Evolutionary conservation across 2,113 vertebrate genomes (phyloP), one percentile per base, ranked within the genome.

Genomic region (Dendropsophus ebraccatus): DNA sequence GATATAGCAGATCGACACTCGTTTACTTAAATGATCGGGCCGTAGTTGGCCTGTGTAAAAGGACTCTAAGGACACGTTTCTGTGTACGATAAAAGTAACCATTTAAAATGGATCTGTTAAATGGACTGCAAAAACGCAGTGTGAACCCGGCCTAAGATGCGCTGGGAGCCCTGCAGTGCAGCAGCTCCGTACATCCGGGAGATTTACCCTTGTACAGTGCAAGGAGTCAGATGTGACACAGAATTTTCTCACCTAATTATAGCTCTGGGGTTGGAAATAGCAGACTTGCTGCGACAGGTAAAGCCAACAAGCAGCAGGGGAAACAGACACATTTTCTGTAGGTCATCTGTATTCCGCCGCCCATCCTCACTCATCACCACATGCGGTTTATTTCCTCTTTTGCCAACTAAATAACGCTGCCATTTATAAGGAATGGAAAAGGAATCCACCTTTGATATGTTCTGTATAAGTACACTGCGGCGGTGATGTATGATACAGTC

Each of bases 221-320:
- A 2, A 56, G 76, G 50, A 78, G 76, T 58, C 75, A 75, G 50
- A 75, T 75, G 45, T 49, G 47, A 25, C n/a, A 17, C 65, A 41
- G 50, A 45, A 74, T 52, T 58, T 74, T 74, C 82, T 41, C 67
- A 83, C 30, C 67, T 83, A 83, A 83, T 83, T 83, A 83, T 52
- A 83, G 69, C 82, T 83, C 32, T 74, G 52, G 69, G 82, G 82
- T 30, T 69, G 74, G n/a, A 83, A 83, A 83, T 83, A 83, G 82
- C 82, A 56, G 41, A 74, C 82, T 37, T 70, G 82, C 70, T 83
- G 30, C 17, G 52, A 58, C 69, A 83, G 69, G 82, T 74, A 83
- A 73, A 73, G 37, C 56, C 23, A 73, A 37, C n/a, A 12, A 60
- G 65, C 25, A 83, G 47, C 45, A 12, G 16, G 60, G n/a, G 37